These are phyloP conservation scores for Clepsis dumicolana DNA, from an alignment of 2,888 invertebrate species.

Conservation along the genomic window DNA sequence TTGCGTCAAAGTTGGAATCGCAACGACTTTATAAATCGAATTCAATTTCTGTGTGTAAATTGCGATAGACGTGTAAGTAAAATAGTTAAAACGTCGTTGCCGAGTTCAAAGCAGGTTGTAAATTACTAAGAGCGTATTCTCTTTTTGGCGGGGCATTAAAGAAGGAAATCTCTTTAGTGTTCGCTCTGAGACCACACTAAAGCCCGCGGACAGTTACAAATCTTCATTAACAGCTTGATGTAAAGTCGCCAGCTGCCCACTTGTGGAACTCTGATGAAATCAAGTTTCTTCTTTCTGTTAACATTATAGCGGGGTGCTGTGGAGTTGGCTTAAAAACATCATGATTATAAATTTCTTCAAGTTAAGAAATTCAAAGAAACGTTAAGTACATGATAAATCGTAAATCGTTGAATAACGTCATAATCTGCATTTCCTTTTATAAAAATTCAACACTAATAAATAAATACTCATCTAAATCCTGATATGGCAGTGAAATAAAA, in stretches of 20 bases:
- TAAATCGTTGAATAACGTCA: too few species aligned
- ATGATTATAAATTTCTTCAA: not conserved
- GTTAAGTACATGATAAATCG: too few species aligned
- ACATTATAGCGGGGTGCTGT: constrained; percentile 48
- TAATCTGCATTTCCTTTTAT: too few species aligned
- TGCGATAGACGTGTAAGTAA: constrained; percentile 53
- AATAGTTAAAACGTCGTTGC: constrained; percentile 61
- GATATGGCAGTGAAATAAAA: too few species aligned
- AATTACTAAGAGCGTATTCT: constrained; percentile 64
- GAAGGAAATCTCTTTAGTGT: constrained; percentile 66
- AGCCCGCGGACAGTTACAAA: constrained; percentile 72
- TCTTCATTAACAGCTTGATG: constrained; percentile 79
- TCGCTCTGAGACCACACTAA: constrained; percentile 66
- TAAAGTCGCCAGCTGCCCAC: constrained; percentile 71
- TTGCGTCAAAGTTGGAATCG: constrained; percentile 55
- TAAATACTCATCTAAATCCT: too few species aligned
- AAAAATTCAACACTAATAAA: too few species aligned
- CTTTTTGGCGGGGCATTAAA: constrained; percentile 64
- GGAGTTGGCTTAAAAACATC: constrained; percentile 26
- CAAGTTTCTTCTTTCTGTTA: constrained; percentile 56
- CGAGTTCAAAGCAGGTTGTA: constrained; percentile 70
- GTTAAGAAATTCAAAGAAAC: not conserved
- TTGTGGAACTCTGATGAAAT: constrained; percentile 67
- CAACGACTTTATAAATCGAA: constrained; percentile 62
- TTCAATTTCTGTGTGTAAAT: constrained; percentile 50